These are phyloP conservation scores for Drepana falcataria DNA, from an alignment of 2,888 invertebrate genomes.

Conservation along the genomic window DNA sequence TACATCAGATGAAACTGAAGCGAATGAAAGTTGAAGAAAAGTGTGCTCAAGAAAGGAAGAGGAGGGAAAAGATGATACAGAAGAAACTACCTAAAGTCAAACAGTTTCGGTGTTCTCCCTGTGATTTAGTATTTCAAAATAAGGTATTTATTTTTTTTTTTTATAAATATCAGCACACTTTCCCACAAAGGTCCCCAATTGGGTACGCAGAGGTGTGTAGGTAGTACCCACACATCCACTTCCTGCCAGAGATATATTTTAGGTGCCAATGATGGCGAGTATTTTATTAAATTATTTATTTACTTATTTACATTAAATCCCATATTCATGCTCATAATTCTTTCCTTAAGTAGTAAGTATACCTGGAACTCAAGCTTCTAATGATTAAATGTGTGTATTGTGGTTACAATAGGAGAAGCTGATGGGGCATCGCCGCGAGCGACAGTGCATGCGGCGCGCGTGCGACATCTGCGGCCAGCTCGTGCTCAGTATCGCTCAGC, in stretches of 20 bases:
- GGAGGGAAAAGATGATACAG: constrained; percentile 41
- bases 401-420: constrained; percentile 42
- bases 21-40: constrained; percentile 51
- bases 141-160: constrained; percentile 37
- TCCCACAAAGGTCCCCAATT: no score
- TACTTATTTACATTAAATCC: no score
- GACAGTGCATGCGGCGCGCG: constrained; percentile 67
- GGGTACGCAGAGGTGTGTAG: no score
- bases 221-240: no score
- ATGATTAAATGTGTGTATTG: background rate
- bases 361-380: background rate
- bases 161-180: no score
- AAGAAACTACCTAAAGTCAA: constrained; percentile 51
- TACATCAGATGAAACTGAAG: constrained; percentile 63
- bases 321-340: no score
- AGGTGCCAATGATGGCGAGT: no score
- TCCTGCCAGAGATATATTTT: no score
- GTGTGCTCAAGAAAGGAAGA: constrained; percentile 41
- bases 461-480: constrained; percentile 69
- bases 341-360: no score
- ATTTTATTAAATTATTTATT: no score
- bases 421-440: constrained; percentile 55
- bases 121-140: constrained; percentile 58
- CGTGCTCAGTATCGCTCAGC: constrained; percentile 62
- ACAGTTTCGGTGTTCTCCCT: constrained; percentile 63